Evolutionary conservation across 2,888 invertebrate genomes (phyloP).

Genomic region (Andrena camellia): DNA sequence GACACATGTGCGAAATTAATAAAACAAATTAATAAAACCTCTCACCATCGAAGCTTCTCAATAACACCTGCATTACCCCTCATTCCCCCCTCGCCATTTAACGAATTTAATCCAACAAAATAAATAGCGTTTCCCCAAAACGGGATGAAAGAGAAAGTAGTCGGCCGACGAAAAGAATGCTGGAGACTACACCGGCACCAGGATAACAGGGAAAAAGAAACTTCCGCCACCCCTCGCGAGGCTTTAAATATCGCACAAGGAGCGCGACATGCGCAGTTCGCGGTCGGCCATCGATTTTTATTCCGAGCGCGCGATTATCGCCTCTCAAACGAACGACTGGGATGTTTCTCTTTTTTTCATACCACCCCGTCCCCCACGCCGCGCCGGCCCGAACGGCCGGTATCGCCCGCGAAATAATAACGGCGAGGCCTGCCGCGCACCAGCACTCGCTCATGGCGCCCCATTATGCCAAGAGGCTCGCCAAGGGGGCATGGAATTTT

Average conservation of each 20-base stretch:
- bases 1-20: conserved; percentile 32
- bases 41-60: not conserved
- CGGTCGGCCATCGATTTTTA: conserved; percentile 53
- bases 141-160: conserved; percentile 16
- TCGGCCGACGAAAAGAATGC: conserved; percentile 77
- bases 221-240: conserved; percentile 32
- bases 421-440: conserved; percentile 70
- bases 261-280: conserved; percentile 54
- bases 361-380: not conserved
- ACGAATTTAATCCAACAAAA: not conserved
- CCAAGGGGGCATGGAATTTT: conserved; percentile 85
- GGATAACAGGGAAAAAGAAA: conserved; percentile 77
- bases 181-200: conserved; percentile 75
- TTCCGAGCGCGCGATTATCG: conserved; percentile 45
- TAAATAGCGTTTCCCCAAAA: not conserved
- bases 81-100: not conserved
- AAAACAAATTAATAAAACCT: not conserved
- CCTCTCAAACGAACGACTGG: conserved; percentile 18
- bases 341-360: conserved; percentile 39
- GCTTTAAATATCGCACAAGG: conserved; percentile 35
- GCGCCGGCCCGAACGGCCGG: not conserved
- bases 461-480: conserved; percentile 84
- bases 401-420: conserved; percentile 74
- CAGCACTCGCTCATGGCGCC: conserved; percentile 81
- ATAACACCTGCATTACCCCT: not conserved